Evolutionary conservation across 2,888 invertebrate genomes (phyloP), one percentile per base, ranked within the genome.

Genomic region (Noctua janthina): DNA sequence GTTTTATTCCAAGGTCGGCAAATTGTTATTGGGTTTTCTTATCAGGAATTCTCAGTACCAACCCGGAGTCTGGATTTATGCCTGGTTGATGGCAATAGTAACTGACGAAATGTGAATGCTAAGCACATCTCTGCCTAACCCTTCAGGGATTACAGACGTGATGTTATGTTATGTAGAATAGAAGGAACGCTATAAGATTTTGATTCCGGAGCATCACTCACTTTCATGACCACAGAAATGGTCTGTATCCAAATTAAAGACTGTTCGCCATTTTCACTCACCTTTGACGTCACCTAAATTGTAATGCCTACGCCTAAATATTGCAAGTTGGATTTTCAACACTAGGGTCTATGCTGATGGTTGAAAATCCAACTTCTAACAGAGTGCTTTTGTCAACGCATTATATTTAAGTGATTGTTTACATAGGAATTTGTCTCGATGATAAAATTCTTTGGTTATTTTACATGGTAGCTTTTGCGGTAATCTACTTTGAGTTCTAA

Each of bases 161-260:
- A 29, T 62, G 7, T 29, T 29, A 29, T 62, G 29, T 62, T 29
- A 29, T 29, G 29, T 29, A 2, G 29, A 62, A 29, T 62, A 6
- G 2, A 62, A 62, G 62, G 29, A 29, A 7, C 6, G 43, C 8
- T 29, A 29, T 29, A 29, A 29, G 29, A 29, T 29, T 29, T 29
- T 29, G 29, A 29, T 29, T 29, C 29, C 29, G 1, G 29, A 29
- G 29, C 29, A 23, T 15, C 15, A n/a, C 10, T 43, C 10, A 39
- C 51, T 51, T 77, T 64, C 39, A 39, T 76, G 39, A 51, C 49
- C 11, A 76, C 5, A 17, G 23, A 11, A 13, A 43, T 77, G 43
- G 54, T 66, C 13, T 64, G 35, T 29, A 29, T 29, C 29, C 29
- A 29, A 29, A 39, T 2, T 3, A 39, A 39, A 39, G 35, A 39